Percentiles rank a stretch among this genome's conserved stretches.
These are phyloP conservation scores for Engraulis encrasicolus DNA, from an alignment of 2,113 vertebrate species.

Conservation along the genomic window DNA sequence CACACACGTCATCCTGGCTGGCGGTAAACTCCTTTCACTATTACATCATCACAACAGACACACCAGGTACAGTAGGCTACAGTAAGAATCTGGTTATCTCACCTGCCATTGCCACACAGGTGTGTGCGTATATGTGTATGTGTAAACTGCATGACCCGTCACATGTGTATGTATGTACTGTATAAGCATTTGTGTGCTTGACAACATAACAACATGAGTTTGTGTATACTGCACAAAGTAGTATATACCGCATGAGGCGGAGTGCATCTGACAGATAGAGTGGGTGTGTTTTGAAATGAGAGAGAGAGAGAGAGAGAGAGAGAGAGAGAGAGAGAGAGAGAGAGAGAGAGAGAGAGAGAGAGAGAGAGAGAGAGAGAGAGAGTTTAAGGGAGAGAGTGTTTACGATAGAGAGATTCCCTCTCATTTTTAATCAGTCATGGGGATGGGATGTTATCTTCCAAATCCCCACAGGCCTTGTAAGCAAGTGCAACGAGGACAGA, in stretches of 20 bases:
- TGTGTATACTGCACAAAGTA: no score
- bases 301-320: not conserved
- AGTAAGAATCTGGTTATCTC: not conserved
- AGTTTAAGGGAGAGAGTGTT: not conserved
- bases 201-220: no score
- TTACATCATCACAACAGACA: slow-evolving; percentile 30
- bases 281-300: no score
- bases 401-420: not conserved
- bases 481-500: not conserved
- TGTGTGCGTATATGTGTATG: not conserved
- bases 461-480: not conserved
- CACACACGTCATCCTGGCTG: slow-evolving; percentile 31
- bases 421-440: not conserved
- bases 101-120: not conserved
- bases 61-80: no score
- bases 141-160: not conserved
- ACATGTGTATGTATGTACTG: no score
- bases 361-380: not conserved
- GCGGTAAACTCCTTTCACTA: slow-evolving; percentile 29
- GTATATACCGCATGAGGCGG: no score
- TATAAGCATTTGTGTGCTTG: no score
- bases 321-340: not conserved
- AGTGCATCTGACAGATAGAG: no score
- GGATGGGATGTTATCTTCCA: not conserved
- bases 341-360: not conserved